A percentile compares a stretch with the other conserved stretches of the same genome.
These are phyloP conservation scores for Catharus fuscescens DNA, from an alignment of 2,113 vertebrate species.

Conservation along the genomic window DNA sequence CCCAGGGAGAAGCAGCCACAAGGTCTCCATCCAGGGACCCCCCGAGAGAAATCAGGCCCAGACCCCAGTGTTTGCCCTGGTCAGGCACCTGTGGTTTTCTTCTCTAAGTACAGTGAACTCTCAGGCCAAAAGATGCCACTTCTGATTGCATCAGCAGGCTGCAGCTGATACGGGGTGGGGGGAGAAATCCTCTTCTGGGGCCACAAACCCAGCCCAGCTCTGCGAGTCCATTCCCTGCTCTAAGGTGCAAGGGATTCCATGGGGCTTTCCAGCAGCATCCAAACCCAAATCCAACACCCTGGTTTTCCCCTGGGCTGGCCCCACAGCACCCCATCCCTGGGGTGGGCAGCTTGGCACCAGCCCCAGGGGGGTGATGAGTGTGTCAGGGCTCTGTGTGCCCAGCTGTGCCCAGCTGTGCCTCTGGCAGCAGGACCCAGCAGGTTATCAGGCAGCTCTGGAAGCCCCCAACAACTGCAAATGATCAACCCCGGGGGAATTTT, in stretches of 20 bases:
- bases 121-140: fast-evolving
- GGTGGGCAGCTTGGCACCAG: not conserved
- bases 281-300: not conserved
- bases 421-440: not conserved
- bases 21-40: not conserved
- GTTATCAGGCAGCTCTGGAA: not conserved
- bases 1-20: not conserved
- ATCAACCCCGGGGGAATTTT: slow-evolving; percentile 23
- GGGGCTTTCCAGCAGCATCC: not conserved
- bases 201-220: not conserved
- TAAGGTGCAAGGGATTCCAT: not conserved
- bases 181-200: not conserved
- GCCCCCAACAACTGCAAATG: slow-evolving; percentile 39
- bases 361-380: not conserved
- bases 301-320: not conserved
- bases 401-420: not conserved
- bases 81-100: not conserved
- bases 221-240: fast-evolving
- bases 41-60: not conserved
- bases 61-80: not conserved
- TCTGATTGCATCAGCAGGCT: not conserved
- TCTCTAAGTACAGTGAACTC: not conserved
- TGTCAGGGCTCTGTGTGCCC: not conserved
- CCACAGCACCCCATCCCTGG: not conserved
- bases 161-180: not conserved